Conservation (phyloP, 2,797 vertebrate species). For the Micropoecilia bifurca region DNA sequence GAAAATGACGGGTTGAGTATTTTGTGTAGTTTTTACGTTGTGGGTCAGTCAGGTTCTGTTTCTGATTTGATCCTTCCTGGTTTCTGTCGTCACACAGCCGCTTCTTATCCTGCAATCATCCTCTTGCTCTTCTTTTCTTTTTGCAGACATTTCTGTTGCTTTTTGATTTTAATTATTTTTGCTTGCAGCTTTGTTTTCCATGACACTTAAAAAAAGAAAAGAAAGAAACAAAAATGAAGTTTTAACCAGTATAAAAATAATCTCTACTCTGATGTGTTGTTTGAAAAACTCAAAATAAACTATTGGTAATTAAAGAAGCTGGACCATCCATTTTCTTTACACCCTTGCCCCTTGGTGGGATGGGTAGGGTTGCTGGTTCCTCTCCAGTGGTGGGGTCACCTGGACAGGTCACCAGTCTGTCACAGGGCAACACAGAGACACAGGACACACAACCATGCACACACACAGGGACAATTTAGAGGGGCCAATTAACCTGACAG, state of each 20-base stretch:
- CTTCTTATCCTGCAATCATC: neutral
- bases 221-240: neutral
- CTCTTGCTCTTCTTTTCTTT: neutral
- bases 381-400: no score
- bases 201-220: neutral
- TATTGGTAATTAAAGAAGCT: neutral
- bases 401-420: no score
- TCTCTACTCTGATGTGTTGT: no score
- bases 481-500: no score
- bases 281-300: neutral
- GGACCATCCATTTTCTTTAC: no score
- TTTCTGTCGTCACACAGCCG: neutral
- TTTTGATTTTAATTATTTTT: neutral
- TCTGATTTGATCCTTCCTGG: neutral
- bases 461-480: no score
- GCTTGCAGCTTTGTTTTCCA: no score
- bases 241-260: no score
- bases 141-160: neutral
- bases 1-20: neutral
- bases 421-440: no score
- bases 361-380: no score
- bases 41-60: neutral
- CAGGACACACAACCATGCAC: no score
- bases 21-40: neutral
- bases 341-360: no score